These are phyloP conservation scores for Vidua chalybeata DNA, from an alignment of 2,113 vertebrate genomes.

Conservation along the genomic window DNA sequence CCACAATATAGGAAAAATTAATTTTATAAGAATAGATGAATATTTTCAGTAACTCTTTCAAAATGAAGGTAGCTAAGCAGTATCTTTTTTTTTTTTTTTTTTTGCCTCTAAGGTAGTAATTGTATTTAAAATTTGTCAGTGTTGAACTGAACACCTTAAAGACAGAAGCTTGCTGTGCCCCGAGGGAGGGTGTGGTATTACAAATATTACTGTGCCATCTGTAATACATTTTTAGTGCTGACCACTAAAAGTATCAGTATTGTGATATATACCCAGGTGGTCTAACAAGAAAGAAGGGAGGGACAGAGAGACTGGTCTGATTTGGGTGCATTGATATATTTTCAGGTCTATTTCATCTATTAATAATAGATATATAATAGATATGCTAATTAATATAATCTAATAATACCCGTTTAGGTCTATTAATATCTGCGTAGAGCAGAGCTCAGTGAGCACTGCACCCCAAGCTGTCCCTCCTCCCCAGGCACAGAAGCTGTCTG, in stretches of 20 bases:
- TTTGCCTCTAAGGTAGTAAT: neutral
- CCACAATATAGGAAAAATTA: neutral
- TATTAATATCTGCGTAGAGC: neutral
- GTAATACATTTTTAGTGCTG: neutral
- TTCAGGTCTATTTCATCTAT: neutral
- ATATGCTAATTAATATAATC: neutral
- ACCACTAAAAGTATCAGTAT: neutral
- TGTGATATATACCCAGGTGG: neutral
- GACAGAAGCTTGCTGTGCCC: neutral
- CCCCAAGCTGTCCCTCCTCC: neutral
- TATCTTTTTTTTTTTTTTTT: neutral
- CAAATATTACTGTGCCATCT: neutral
- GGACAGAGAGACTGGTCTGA: neutral
- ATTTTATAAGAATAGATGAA: neutral
- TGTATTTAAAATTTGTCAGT: neutral
- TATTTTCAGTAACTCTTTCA: neutral
- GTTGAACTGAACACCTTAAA: neutral
- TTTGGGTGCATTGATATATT: neutral
- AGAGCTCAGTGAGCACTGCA: neutral
- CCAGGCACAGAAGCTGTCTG: neutral
- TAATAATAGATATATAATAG: neutral
- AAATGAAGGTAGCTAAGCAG: neutral
- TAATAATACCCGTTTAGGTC: neutral
- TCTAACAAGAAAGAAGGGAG: neutral
- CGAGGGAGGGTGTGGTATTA: neutral